These are phyloP conservation scores for Smutsia temminckii DNA, from an alignment of 2,797 vertebrate species.

Conservation along the genomic window DNA sequence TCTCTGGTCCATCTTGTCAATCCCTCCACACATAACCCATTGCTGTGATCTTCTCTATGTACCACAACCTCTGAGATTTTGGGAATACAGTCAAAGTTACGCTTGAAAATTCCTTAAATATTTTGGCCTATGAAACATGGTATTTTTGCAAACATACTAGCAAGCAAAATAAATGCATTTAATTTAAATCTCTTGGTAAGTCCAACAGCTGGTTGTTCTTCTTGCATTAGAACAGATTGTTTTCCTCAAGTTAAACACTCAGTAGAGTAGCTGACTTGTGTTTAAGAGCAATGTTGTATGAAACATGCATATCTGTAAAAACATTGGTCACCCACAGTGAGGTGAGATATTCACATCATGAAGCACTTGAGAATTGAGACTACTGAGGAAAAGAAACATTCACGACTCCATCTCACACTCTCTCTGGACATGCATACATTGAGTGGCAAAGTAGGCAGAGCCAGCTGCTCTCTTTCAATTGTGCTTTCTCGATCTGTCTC, in stretches of 20 bases:
- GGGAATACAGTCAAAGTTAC: not conserved
- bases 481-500: not conserved
- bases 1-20: not conserved
- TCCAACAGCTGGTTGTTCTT: not conserved
- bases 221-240: not conserved
- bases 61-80: not conserved
- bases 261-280: not conserved
- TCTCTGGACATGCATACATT: not conserved
- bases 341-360: not conserved
- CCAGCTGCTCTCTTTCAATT: not conserved
- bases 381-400: not conserved
- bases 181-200: not conserved
- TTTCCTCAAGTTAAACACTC: not conserved
- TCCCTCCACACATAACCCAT: not conserved
- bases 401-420: not conserved
- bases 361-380: not conserved
- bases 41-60: not conserved
- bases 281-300: not conserved
- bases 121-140: not conserved
- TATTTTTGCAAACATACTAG: not conserved
- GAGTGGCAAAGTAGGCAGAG: not conserved
- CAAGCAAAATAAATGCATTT: not conserved
- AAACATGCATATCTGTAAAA: not conserved
- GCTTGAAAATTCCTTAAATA: slow-evolving; percentile 9
- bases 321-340: not conserved